A percentile compares a stretch with the other conserved stretches of the same genome.
Evolutionary conservation across 2,113 vertebrate genomes (phyloP).

Genomic region (Nicator chloris): DNA sequence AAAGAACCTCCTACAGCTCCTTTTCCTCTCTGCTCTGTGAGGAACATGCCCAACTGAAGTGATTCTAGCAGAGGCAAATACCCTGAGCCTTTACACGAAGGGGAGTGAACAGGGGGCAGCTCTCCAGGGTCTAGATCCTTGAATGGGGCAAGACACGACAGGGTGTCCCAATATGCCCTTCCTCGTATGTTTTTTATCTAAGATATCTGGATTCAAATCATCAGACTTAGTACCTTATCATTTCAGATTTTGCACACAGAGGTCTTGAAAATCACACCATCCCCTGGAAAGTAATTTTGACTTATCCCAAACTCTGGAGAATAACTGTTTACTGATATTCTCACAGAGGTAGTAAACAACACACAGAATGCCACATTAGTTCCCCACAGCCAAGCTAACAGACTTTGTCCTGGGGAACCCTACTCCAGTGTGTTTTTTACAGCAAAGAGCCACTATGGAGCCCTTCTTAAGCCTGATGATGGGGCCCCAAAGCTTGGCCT

Average conservation of each 20-base stretch:
- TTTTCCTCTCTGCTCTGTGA: background rate
- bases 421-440: too few species aligned
- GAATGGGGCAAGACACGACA: background rate
- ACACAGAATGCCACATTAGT: background rate
- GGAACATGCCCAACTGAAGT: background rate
- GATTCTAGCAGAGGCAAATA: background rate
- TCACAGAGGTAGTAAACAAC: background rate
- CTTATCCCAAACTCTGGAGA: background rate
- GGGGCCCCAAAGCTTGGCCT: background rate
- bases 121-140: too few species aligned
- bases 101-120: background rate
- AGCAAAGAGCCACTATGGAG: background rate
- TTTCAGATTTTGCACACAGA: background rate
- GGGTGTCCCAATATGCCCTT: background rate
- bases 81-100: rapidly evolving
- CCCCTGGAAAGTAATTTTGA: background rate
- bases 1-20: background rate
- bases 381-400: background rate
- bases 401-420: too few species aligned
- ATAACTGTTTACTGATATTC: background rate
- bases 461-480: background rate
- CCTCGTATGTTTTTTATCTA: background rate
- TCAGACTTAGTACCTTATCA: rapidly evolving
- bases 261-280: background rate
- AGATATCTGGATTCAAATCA: background rate